Base-by-base conservation (phyloP, 2,888 invertebrate genomes). In the Acronicta psi region DNA sequence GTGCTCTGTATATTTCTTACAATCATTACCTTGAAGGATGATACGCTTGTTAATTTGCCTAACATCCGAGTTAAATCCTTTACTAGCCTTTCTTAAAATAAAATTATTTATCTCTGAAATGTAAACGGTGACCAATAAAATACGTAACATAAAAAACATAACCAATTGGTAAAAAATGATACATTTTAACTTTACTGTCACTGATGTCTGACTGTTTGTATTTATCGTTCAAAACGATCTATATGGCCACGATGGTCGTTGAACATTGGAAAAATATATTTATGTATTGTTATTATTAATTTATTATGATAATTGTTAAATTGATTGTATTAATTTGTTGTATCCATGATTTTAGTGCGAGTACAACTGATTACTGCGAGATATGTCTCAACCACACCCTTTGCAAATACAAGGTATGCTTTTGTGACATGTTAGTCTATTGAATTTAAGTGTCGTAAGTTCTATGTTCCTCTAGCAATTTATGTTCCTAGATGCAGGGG, bases 81-180 rank as follows among this genome's bases (percentile, higher is more conserved):
- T n/a, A 25, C 16, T 58, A 49, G 64, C 68, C 54, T 58, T 58
- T 64, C 74, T 74, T 40, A 75, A 55, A 38, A 73, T 59, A 57
- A 68, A 76, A 68, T 82, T 84, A 80, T 81, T 75, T 69, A 73
- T 59, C 61, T 71, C 54, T 49, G 65, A 58, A 67, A 81, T 57
- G 67, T 69, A 81, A 73, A 81, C 79, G 63, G 76, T 77, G 65
- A 89, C 66, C 68, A 90, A 71, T 79, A 87, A 80, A 86, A 88
- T 82, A 59, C 81, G 75, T 80, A 88, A 86, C 77, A 84, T 71
- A 86, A 87, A 87, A 87, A 92, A 87, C 92, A 92, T 92, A 90
- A 92, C 90, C 85, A 88, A 86, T 62, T 65, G 62, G 80, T 81
- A 75, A 55, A 75, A 82, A 84, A 81, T 63, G 67, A 70, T 67